phyloP scores from a whole-genome alignment of 1,140 invertebrate genomes.

The Heterodera schachtii region DNA sequence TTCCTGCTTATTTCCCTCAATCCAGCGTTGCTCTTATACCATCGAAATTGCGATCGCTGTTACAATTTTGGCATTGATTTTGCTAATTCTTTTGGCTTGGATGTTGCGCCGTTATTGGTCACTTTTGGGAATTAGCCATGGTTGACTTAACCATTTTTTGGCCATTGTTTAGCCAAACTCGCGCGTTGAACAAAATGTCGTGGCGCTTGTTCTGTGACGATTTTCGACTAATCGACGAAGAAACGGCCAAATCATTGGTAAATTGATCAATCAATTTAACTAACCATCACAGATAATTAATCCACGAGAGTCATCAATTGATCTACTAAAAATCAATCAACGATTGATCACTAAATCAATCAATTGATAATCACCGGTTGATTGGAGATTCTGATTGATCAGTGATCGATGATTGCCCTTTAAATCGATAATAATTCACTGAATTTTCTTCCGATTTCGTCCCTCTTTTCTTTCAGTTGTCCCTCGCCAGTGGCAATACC shows the following conservation, averaged over 20 bases:
- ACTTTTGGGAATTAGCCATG: background rate
- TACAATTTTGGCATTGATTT: conserved; percentile 47
- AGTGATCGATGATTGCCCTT: too few relatives aligned
- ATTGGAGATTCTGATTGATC: too few relatives aligned
- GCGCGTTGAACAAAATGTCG: conserved; percentile 61
- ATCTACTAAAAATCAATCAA: too few relatives aligned
- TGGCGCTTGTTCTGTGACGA: conserved; percentile 63
- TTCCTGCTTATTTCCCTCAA: background rate
- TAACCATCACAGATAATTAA: too few relatives aligned
- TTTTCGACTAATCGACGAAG: conserved; percentile 62
- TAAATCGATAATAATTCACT: too few relatives aligned
- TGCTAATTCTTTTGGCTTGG: conserved; percentile 49
- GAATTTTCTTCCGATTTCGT: background rate
- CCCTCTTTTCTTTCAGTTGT: conserved; percentile 48
- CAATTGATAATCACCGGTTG: too few relatives aligned
- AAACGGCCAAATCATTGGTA: conserved; percentile 60
- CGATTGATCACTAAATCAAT: too few relatives aligned
- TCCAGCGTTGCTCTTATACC: conserved; percentile 56
- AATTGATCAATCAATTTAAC: conserved; percentile 42
- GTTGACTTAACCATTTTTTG: conserved; percentile 8
- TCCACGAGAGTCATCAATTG: too few relatives aligned
- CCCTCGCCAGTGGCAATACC: conserved; percentile 59
- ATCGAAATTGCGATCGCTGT: conserved; percentile 55
- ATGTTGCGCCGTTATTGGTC: conserved; percentile 55
- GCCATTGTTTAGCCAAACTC: conserved; percentile 50